Evolutionary conservation across 2,113 vertebrate genomes (phyloP).

Genomic region (Myotis brandtii): DNA sequence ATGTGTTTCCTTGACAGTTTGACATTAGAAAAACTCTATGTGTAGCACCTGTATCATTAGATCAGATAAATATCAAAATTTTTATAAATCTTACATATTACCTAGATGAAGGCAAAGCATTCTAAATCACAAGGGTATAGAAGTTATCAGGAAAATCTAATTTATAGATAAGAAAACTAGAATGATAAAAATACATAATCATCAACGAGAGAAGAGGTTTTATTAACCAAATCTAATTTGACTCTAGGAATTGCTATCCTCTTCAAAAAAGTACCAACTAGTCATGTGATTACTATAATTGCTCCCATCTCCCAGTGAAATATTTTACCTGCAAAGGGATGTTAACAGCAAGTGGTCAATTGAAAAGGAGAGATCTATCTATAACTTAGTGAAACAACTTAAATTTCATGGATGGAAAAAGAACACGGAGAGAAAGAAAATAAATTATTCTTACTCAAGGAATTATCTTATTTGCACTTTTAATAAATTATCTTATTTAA

Average conservation of each 20-base stretch:
- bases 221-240: not conserved
- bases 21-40: not conserved
- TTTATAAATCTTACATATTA: not conserved
- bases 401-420: not conserved
- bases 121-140: not conserved
- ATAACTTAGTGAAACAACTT: not conserved
- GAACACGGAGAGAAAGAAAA: not conserved
- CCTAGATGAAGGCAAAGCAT: not conserved
- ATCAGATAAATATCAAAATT: not conserved
- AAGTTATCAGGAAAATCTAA: not conserved
- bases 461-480: not conserved
- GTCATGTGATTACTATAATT: not conserved
- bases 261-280: not conserved
- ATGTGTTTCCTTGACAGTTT: not conserved
- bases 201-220: not conserved
- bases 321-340: not conserved
- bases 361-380: not conserved
- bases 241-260: not conserved
- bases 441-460: not conserved
- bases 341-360: not conserved
- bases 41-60: not conserved
- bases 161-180: constrained; percentile 13
- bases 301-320: not conserved
- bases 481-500: not conserved
- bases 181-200: not conserved